A percentile compares a stretch with the other conserved stretches of the same genome.
These are phyloP conservation scores for Sebastes wilsoni DNA, from an alignment of 2,797 vertebrate species.

Conservation along the genomic window DNA sequence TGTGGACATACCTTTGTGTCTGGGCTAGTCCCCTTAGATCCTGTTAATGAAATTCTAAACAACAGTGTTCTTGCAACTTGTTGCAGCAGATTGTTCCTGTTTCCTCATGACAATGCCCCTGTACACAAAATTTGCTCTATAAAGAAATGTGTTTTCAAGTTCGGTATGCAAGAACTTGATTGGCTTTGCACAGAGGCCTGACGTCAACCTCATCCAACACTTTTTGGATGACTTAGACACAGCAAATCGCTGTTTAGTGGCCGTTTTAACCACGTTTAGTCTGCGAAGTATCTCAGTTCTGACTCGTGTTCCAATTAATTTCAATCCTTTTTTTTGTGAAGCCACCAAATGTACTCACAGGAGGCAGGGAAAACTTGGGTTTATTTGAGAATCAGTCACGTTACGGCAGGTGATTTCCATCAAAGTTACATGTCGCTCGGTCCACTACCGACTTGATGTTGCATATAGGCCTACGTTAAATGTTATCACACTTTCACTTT, in stretches of 20 bases:
- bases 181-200: not conserved
- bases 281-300: too few relatives aligned
- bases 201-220: not conserved
- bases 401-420: too few relatives aligned
- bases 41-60: not conserved
- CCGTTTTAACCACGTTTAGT: too few relatives aligned
- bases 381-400: too few relatives aligned
- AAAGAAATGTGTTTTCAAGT: not conserved
- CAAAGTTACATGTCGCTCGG: too few relatives aligned
- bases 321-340: too few relatives aligned
- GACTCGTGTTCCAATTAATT: too few relatives aligned
- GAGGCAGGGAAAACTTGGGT: too few relatives aligned
- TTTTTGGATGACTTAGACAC: not conserved
- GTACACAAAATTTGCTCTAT: not conserved
- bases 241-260: not conserved
- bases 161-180: not conserved
- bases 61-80: not conserved
- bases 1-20: not conserved
- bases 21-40: not conserved
- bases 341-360: too few relatives aligned
- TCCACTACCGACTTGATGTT: too few relatives aligned
- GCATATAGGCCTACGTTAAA: too few relatives aligned
- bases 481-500: too few relatives aligned
- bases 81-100: not conserved
- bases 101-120: not conserved